A percentile compares a stretch with the other conserved stretches of the same genome.
phyloP scores from a whole-genome alignment of 2,797 vertebrate genomes.

The Pachyuromys duprasi region DNA sequence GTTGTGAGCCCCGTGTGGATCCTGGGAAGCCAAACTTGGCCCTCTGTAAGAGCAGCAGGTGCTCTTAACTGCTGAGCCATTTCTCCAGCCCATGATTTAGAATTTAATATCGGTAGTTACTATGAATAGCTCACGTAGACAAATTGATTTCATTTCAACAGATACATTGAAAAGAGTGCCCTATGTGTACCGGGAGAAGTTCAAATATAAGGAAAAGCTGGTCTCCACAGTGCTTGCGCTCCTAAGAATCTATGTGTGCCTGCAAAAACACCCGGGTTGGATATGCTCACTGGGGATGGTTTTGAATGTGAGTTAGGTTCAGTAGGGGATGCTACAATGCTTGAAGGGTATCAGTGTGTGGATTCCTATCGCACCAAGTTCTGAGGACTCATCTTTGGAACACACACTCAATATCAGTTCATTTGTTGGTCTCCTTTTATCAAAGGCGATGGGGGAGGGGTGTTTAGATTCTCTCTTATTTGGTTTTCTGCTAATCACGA shows the following conservation, averaged over 20 bases:
- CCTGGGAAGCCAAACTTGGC: neutral
- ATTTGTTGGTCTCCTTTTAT: neutral
- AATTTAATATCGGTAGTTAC: neutral
- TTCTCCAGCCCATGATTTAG: neutral
- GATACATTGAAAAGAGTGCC: neutral
- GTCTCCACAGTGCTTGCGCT: neutral
- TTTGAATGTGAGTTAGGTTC: neutral
- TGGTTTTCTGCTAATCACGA: conserved; percentile 8
- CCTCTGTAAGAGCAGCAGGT: neutral
- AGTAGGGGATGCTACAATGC: neutral
- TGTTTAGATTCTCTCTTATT: neutral
- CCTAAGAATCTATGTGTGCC: neutral
- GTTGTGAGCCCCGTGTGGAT: neutral
- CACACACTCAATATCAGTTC: neutral
- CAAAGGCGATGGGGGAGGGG: neutral
- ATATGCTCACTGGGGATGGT: neutral
- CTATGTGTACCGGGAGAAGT: neutral
- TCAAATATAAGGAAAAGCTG: neutral
- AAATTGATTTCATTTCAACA: neutral
- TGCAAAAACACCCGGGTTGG: neutral
- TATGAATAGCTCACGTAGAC: neutral
- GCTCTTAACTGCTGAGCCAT: neutral
- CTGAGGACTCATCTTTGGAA: neutral
- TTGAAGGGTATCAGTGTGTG: neutral
- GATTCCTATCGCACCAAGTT: neutral